phyloP scores from a whole-genome alignment of 2,888 invertebrate genomes.

The Cartodere bifasciata region DNA sequence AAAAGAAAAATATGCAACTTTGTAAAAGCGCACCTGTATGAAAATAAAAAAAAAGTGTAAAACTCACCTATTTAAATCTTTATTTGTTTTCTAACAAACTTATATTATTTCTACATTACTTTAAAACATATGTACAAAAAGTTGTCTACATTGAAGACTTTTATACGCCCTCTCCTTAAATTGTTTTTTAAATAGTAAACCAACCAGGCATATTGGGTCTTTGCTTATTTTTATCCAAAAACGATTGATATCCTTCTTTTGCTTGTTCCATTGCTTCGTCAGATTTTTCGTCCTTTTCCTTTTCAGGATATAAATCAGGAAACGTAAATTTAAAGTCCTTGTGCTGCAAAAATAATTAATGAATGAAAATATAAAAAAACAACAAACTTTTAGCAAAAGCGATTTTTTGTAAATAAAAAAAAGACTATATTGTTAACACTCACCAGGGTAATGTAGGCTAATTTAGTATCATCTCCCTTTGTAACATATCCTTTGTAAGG shows the following conservation, averaged over 20 bases:
- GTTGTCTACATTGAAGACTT: no score
- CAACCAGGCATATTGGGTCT: slow-evolving; percentile 65
- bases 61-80: no score
- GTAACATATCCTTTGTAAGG: slow-evolving; percentile 49
- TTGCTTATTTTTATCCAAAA: slow-evolving; percentile 49
- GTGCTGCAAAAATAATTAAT: slow-evolving; percentile 39
- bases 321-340: slow-evolving; percentile 59
- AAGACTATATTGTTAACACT: slow-evolving; percentile 20
- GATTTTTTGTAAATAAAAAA: neutral
- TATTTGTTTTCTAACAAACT: no score
- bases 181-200: slow-evolving; percentile 64
- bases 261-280: slow-evolving; percentile 48
- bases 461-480: slow-evolving; percentile 74
- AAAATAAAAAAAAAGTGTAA: no score
- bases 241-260: slow-evolving; percentile 46
- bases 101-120: no score
- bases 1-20: no score
- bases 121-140: no score
- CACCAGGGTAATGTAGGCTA: slow-evolving; percentile 70
- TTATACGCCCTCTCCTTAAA: no score
- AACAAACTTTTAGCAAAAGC: neutral
- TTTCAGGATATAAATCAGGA: slow-evolving; percentile 55
- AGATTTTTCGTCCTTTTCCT: slow-evolving; percentile 44
- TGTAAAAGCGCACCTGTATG: no score
- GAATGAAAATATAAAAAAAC: neutral